phyloP scores from a whole-genome alignment of 2,888 invertebrate genomes.

The Drosophila putrida region DNA sequence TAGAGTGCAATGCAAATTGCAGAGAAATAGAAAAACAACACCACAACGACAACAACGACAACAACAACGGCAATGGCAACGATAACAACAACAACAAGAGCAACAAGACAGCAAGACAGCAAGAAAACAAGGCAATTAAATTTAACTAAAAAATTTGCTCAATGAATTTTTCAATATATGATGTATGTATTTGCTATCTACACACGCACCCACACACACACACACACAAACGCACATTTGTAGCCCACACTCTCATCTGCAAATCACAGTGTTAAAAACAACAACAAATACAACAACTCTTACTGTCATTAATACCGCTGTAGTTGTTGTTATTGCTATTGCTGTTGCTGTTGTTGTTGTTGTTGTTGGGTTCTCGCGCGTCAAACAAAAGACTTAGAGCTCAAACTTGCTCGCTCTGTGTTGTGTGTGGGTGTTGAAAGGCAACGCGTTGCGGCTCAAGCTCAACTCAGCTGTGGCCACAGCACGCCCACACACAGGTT shows the following conservation, averaged over 20 bases:
- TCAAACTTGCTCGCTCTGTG: slow-evolving; percentile 72
- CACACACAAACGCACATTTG: slow-evolving; percentile 10
- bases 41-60: slow-evolving; percentile 31
- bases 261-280: slow-evolving; percentile 51
- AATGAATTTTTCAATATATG: slow-evolving; percentile 62
- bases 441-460: slow-evolving; percentile 65
- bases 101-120: slow-evolving; percentile 1
- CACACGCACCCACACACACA: slow-evolving; percentile 27
- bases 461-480: slow-evolving; percentile 21
- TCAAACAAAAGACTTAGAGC: slow-evolving; percentile 80
- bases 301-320: slow-evolving; percentile 11
- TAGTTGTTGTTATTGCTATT: slow-evolving; percentile 31
- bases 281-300: slow-evolving; percentile 40
- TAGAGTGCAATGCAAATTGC: slow-evolving; percentile 74
- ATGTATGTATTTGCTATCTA: too few species aligned
- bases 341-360: slow-evolving; percentile 17
- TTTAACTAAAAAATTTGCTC: slow-evolving; percentile 51
- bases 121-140: slow-evolving; percentile 58
- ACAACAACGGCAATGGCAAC: slow-evolving; percentile 9
- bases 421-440: slow-evolving; percentile 64
- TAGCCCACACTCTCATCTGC: slow-evolving; percentile 59
- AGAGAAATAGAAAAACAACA: slow-evolving; percentile 20
- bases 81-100: slow-evolving; percentile 19
- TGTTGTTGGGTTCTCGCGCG: slow-evolving; percentile 57
- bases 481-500: slow-evolving; percentile 63